Percentiles rank a stretch among this genome's conserved stretches.
Evolutionary conservation across 2,113 vertebrate genomes (phyloP).

Genomic region (Stigmatopora nigra): DNA sequence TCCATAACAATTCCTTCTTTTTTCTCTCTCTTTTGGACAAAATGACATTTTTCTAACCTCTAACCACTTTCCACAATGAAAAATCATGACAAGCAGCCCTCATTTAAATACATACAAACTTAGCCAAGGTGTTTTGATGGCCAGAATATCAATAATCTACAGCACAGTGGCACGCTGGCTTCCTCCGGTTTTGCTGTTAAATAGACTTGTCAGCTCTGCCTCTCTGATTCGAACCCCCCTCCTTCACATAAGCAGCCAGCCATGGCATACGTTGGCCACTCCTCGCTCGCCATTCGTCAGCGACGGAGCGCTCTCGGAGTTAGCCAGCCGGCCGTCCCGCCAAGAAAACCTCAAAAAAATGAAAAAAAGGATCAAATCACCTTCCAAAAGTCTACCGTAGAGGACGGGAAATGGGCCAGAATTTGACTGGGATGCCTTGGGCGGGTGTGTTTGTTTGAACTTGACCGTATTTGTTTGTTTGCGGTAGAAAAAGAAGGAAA

Average conservation of each 20-base stretch:
- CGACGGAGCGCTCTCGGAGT: constrained; percentile 54
- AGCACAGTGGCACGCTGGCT: constrained; percentile 67
- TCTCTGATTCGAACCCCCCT: constrained; percentile 68
- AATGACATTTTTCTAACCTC: background rate
- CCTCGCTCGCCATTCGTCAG: constrained; percentile 77
- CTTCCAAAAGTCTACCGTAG: constrained; percentile 68
- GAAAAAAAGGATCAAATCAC: constrained; percentile 61
- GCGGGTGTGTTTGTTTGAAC: constrained; percentile 36
- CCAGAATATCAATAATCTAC: constrained; percentile 74
- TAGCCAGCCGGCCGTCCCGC: constrained; percentile 54
- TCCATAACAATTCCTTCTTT: too few species aligned
- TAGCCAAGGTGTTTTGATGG: constrained; percentile 36
- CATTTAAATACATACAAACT: constrained; percentile 31
- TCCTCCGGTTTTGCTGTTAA: constrained; percentile 72
- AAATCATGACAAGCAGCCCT: constrained; percentile 16
- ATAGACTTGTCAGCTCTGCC: constrained; percentile 79
- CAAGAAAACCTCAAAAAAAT: background rate
- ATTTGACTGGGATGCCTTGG: constrained; percentile 45
- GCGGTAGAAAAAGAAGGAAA: background rate
- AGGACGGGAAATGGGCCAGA: constrained; percentile 54
- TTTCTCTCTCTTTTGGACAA: background rate
- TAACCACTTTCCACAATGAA: background rate
- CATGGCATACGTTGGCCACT: constrained; percentile 76
- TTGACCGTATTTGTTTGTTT: constrained; percentile 28
- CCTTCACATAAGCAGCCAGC: constrained; percentile 68